Base-by-base conservation (phyloP, 2,888 invertebrate species). In the Nysson spinosus region DNA sequence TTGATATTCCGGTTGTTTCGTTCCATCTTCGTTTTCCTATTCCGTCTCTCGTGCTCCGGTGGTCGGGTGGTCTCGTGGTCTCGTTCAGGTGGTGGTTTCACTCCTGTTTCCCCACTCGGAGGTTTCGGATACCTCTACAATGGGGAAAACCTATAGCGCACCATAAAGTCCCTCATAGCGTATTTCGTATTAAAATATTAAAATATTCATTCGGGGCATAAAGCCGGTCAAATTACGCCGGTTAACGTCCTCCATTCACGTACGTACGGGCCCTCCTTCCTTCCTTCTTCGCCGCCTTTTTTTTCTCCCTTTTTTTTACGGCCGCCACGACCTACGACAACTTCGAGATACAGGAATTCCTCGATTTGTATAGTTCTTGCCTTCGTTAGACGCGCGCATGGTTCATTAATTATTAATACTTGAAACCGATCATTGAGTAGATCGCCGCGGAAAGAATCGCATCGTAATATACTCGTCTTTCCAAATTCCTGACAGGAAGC, bases 141-240 rank as follows among this genome's bases (percentile, higher is more conserved):
- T 80, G 80, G 79, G 78, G 70, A 79, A 77, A 78, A 73, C 78
- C 69, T 67, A 71, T 73, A 72, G 69, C 65, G 65, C 67, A 52
- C 61, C 77, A 70, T 83, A 81, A 83, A 83, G 80, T 82, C 77
- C 79, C 76, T 77, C 78, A 77, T 77, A 78, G 79, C 79, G 75
- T 84, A 82, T 83, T 81, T 82, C 78, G 81, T 83, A 85, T 85
- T 85, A 85, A 85, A 84, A 86, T 85, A 86, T 85, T 85, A 83
- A 86, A 84, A 86, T 86, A 86, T 86, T 86, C 85, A 85, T 85
- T 84, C 82, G 71, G 63, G 73, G 79, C 77, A 80, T 82, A 83
- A 84, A 83, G 75, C 77, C 80, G 81, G 77, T 79, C 79, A 82
- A 85, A 85, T 84, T 83, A 85, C 81, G 77, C 66, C 80, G 80